A percentile compares a stretch with the other conserved stretches of the same genome.
Evolutionary conservation across 2,888 invertebrate genomes (phyloP).

Genomic region (Drosophila monieri): DNA sequence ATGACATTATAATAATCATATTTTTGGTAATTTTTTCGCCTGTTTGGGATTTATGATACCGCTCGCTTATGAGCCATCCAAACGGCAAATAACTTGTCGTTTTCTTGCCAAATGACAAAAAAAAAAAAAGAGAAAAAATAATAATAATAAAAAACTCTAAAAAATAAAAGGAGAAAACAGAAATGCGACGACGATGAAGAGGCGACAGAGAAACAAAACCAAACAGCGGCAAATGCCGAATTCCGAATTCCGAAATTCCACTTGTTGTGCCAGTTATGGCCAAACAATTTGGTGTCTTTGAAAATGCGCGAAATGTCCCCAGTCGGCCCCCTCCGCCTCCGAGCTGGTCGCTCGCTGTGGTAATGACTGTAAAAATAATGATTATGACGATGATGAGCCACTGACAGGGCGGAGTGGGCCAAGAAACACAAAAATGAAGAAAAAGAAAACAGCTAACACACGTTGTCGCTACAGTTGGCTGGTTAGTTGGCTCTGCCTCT

Average conservation of each 20-base stretch:
- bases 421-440: constrained; percentile 4
- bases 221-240: constrained; percentile 50
- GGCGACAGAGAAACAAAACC: constrained; percentile 48
- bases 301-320: constrained; percentile 64
- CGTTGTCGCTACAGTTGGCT: constrained; percentile 20
- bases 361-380: constrained; percentile 4
- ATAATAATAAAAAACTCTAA: constrained; percentile 1
- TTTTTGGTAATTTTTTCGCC: constrained; percentile 1
- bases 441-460: constrained; percentile 35
- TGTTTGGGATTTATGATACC: constrained; percentile 21
- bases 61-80: constrained; percentile 47
- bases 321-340: constrained; percentile 3
- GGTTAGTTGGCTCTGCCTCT: neutral
- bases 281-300: constrained; percentile 63
- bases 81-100: constrained; percentile 67
- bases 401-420: constrained; percentile 29
- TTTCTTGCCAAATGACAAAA: constrained; percentile 65
- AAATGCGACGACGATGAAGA: constrained; percentile 50
- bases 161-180: constrained; percentile 44
- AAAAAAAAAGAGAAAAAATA: constrained; percentile 11
- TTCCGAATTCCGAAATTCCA: constrained; percentile 32
- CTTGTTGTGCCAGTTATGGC: constrained; percentile 68
- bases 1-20: neutral
- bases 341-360: constrained; percentile 1
- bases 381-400: constrained; percentile 24